Conservation (phyloP, 92 coral and sea anemone species). For the Paramuricea clavata region DNA sequence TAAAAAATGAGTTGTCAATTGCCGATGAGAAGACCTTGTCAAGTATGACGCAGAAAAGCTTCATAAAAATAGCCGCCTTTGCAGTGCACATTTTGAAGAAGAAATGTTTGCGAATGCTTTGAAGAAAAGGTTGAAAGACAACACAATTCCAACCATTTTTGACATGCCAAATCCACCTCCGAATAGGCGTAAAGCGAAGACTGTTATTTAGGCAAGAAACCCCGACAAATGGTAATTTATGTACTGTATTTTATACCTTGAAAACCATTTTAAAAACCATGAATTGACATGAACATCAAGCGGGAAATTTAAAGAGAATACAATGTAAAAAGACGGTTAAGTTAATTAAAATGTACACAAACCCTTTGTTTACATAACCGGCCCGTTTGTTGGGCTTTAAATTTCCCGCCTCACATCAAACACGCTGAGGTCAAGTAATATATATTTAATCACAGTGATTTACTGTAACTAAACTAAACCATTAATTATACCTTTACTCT, state of each 20-base stretch:
- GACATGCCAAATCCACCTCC: constrained; percentile 24
- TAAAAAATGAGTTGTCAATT: not conserved
- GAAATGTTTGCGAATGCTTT: constrained; percentile 5
- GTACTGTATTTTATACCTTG: not conserved
- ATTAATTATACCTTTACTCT: not conserved
- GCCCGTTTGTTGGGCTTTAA: not conserved
- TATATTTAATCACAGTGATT: not conserved
- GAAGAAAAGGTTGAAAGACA: constrained; percentile 6
- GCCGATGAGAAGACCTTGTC: not conserved
- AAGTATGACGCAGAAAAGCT: constrained; percentile 15
- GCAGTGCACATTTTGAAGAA: constrained; percentile 22
- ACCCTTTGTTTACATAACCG: constrained; percentile 7
- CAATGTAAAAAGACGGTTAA: not conserved
- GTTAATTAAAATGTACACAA: not conserved
- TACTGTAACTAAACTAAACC: not conserved
- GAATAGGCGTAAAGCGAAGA: constrained; percentile 13
- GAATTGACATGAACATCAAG: not conserved
- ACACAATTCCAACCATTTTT: constrained; percentile 25
- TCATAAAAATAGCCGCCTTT: constrained; percentile 13
- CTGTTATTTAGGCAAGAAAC: not conserved
- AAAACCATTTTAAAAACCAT: not conserved
- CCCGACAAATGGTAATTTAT: not conserved
- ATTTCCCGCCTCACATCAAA: constrained; percentile 16
- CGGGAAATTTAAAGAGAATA: not conserved
- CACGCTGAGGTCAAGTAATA: not conserved